These are phyloP conservation scores for Saimiri boliviensis DNA, from an alignment of 2,113 vertebrate species.

Conservation along the genomic window DNA sequence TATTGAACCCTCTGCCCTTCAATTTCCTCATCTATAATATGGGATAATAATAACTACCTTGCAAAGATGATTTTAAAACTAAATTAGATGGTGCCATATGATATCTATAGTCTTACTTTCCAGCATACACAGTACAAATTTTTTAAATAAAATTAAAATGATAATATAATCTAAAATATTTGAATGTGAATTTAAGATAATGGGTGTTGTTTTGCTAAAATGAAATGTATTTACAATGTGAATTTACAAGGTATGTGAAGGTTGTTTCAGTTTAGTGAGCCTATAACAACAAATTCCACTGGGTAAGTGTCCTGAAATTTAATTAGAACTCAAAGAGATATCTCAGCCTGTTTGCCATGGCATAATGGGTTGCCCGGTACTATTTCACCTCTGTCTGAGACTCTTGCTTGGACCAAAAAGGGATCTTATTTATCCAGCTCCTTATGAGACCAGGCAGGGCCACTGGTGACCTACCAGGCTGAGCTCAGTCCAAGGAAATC, in stretches of 20 bases:
- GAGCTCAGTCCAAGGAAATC: background rate
- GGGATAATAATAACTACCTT: background rate
- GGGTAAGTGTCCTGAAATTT: background rate
- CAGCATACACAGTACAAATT: background rate
- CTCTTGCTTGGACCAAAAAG: background rate
- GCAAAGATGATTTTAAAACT: background rate
- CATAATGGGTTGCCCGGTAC: too few species aligned
- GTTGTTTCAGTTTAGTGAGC: background rate
- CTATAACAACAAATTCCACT: background rate
- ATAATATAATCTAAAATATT: background rate
- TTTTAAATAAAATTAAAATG: background rate
- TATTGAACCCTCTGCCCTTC: background rate
- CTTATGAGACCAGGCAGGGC: background rate
- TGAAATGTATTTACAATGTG: background rate
- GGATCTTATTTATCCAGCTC: background rate
- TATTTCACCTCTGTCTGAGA: background rate
- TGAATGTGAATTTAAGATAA: background rate
- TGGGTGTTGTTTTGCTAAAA: background rate
- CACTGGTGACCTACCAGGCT: background rate
- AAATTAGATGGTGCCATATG: background rate
- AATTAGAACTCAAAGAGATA: background rate
- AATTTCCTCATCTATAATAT: background rate
- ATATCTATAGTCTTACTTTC: background rate
- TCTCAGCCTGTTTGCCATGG: background rate
- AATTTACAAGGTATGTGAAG: background rate